Base-by-base conservation (phyloP, 2,113 vertebrate species). In the Cnemophilus loriae region DNA sequence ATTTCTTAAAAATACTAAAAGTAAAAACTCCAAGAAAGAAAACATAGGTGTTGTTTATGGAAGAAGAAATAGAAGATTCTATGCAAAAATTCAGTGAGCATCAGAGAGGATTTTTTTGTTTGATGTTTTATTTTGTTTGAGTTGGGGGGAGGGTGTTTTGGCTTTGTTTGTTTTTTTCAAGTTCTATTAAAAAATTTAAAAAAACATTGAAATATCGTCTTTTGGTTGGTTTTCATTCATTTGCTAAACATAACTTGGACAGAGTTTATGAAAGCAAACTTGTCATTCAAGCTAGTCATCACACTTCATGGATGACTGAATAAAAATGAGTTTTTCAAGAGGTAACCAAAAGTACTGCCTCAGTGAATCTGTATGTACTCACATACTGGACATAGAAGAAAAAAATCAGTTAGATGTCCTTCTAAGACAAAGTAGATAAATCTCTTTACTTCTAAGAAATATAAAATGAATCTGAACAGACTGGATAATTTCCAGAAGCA, bases 371-470 rank as follows among this genome's bases (percentile, higher is more conserved):
- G 0, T 35, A 16, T 46, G 27, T n/a, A 35, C 52, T 95, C 57
- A 70, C 16, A 41, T 18, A 64, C 7, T 42, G 42, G 53, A 53
- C 50, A 76, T 0, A 32, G 21, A 39, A 41, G 26, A 56, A 56
- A 63, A 92, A 61, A 77, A 67, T 56, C 49, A 59, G 47, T 78
- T 37, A 75, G 50, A 76, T 46, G 22, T 77, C 35, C 39, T 94
- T 93, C 47, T 74, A 61, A 89, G 84, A 61, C 84, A 89, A 77
- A 87, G 27, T 69, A 77, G 53, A 96, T 89, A 26, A 87, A 73
- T 69, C 42, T 90, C 67, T n/a, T 44, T 63, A 7, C 30, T 73
- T 79, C 59, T 57, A 9, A 44, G 65, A 86, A 20, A 52, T 46
- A 32, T 2, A 76, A 73, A 35, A 91, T 82, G 52, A 87, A 91